Base-by-base conservation (phyloP, 2,888 invertebrate species). In the Drosophila neotestacea region DNA sequence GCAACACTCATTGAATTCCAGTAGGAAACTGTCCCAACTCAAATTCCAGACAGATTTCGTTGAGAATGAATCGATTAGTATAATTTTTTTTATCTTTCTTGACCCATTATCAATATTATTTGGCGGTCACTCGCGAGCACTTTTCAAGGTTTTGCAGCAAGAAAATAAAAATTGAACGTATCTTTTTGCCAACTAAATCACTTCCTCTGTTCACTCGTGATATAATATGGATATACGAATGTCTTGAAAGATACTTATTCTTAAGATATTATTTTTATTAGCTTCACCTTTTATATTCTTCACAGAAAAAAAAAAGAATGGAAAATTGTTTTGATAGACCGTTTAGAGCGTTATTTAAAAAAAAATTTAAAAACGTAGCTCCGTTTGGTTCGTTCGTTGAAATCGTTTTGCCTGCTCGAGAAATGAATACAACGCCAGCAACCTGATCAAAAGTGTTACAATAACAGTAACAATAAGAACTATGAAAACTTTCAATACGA, bases 301-400 rank as follows among this genome's bases (percentile, higher is more conserved):
- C 44, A 51, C 67, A 55, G 47, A 10, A 52, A 27, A 55, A 65
- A 71, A 73, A 61, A 59, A 55, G 16, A 47, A 52, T 22, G 22
- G 27, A 59, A 41, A 22, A 13, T 39, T 55, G 46, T 50, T 42
- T 47, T 60, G 13, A 54, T 36, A 41, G 55, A 42, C 63, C 56
- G 70, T 67, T 61, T 34, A 32, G 42, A 51, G 60, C 48, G 46
- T 50, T 32, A 32, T 64, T 55, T 36, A 16, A 55, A 55, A 27
- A 55, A 27, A 36, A 44, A 28, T 22, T 22, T 1, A 16, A 46
- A 39, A 60, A 39, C 34, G 56, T 52, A 68, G 73, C 63, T 82
- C 87, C 80, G 87, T 68, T 73, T 42, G 68, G 76, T 75, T 82
- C 69, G 87, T 87, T 75, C 80, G 82, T 77, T 82, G 56, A 72